Conservation (phyloP, 2,113 vertebrate species). For the Plotosus lineatus region DNA sequence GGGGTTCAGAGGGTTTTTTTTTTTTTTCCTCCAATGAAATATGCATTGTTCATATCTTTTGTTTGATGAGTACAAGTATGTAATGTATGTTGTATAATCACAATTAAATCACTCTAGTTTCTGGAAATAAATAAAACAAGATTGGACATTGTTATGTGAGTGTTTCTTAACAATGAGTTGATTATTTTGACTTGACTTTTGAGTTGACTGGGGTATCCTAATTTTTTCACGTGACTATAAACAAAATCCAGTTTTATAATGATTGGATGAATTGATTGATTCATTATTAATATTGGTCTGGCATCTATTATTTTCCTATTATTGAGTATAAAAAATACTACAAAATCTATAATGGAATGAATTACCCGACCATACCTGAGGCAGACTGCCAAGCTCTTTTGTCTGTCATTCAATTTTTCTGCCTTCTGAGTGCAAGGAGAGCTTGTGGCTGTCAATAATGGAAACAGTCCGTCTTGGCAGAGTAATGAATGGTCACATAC, state of each 20-base stretch:
- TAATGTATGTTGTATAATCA: no score
- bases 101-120: no score
- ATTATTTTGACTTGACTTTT: no score
- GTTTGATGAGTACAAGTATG: no score
- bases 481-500: slow-evolving; percentile 22
- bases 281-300: background rate
- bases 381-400: slow-evolving; percentile 27
- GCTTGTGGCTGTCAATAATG: slow-evolving; percentile 10
- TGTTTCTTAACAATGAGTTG: no score
- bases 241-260: background rate
- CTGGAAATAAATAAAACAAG: no score
- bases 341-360: slow-evolving; percentile 18
- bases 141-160: no score
- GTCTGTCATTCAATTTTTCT: slow-evolving; percentile 17
- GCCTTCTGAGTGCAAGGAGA: background rate
- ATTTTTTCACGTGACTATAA: no score
- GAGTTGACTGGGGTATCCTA: no score
- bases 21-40: no score
- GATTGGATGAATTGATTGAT: background rate
- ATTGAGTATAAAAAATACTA: slow-evolving; percentile 1
- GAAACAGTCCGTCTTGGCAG: background rate
- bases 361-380: background rate
- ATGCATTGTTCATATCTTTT: no score
- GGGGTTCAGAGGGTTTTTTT: no score
- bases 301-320: background rate